Evolutionary conservation across 2,797 vertebrate species (phyloP).

Genomic region (Serranus cabrilla): DNA sequence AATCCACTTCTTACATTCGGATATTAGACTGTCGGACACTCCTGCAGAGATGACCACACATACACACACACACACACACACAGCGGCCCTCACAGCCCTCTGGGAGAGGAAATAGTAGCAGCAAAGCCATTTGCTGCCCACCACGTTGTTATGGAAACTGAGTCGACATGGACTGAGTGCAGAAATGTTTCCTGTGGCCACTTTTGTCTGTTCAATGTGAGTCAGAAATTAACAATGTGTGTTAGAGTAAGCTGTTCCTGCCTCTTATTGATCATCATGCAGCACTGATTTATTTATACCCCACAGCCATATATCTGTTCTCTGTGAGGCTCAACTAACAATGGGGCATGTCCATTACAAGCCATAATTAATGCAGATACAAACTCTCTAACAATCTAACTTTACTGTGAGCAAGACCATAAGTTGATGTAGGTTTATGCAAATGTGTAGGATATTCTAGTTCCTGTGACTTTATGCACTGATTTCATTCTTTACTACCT

Average conservation of each 20-base stretch:
- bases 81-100: conserved; percentile 10
- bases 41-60: conserved; percentile 37
- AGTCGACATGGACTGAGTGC: conserved; percentile 46
- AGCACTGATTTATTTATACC: conserved; percentile 56
- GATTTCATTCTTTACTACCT: too few relatives aligned
- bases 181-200: conserved; percentile 62
- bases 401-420: neutral
- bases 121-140: conserved; percentile 64
- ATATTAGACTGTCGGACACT: conserved; percentile 16
- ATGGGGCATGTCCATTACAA: neutral
- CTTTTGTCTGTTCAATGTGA: conserved; percentile 52
- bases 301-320: neutral
- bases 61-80: conserved; percentile 34
- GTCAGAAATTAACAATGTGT: conserved; percentile 39
- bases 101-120: conserved; percentile 59
- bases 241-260: conserved; percentile 18
- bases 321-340: conserved; percentile 1
- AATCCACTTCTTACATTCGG: conserved; percentile 38
- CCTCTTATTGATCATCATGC: conserved; percentile 49
- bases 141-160: conserved; percentile 86
- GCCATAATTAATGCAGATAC: neutral
- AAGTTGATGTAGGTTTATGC: neutral
- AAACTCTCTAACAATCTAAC: neutral
- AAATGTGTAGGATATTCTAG: neutral
- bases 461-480: too few relatives aligned